Conservation (phyloP, 1,140 invertebrate genomes). For the Bursaphelenchus mucronatus region DNA sequence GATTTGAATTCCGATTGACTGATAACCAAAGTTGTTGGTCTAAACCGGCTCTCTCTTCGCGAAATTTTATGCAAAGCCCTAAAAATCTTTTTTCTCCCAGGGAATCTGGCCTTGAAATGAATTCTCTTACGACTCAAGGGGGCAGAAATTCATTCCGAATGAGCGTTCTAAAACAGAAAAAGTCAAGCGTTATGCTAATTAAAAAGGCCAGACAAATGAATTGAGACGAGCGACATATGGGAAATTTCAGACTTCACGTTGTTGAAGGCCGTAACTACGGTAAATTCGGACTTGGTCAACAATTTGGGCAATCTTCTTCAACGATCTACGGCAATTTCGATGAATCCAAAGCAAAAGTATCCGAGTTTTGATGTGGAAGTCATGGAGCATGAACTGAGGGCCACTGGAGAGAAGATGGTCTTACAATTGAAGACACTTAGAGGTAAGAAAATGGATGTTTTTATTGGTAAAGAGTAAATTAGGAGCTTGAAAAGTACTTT, state of each 20-base stretch:
- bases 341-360: slow-evolving; percentile 76
- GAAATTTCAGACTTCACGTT: slow-evolving; percentile 75
- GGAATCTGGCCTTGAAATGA: too few relatives aligned
- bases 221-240: too few relatives aligned
- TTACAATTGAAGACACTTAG: slow-evolving; percentile 66
- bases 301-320: slow-evolving; percentile 84
- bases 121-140: too few relatives aligned
- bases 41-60: too few relatives aligned
- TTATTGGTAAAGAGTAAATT: slow-evolving; percentile 2
- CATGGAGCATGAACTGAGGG: slow-evolving; percentile 55
- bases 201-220: too few relatives aligned
- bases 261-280: slow-evolving; percentile 70
- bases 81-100: too few relatives aligned
- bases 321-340: slow-evolving; percentile 70
- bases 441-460: slow-evolving; percentile 62
- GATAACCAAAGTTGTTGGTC: too few relatives aligned
- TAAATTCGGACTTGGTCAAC: slow-evolving; percentile 87
- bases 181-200: too few relatives aligned
- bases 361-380: slow-evolving; percentile 66
- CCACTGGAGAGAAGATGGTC: slow-evolving; percentile 66
- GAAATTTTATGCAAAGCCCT: too few relatives aligned
- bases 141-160: too few relatives aligned
- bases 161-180: too few relatives aligned
- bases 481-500: slow-evolving; percentile 12
- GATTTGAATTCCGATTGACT: too few relatives aligned